These are phyloP conservation scores for Teleopsis dalmanni DNA, from an alignment of 1,140 invertebrate species.

Conservation along the genomic window DNA sequence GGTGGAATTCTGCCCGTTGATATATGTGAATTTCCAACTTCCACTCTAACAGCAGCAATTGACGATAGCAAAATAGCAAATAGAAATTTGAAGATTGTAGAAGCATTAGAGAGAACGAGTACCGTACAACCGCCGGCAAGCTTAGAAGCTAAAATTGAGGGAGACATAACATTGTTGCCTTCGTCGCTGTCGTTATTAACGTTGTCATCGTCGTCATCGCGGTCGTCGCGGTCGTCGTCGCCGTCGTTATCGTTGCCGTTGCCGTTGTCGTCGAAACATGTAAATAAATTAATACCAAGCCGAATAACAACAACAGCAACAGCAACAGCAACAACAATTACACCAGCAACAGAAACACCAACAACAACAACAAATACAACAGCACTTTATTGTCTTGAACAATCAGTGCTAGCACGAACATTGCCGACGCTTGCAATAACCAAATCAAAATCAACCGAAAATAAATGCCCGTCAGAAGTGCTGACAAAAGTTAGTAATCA, in stretches of 20 bases:
- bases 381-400: no score
- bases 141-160: no score
- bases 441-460: constrained; percentile 29
- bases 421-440: constrained; percentile 5
- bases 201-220: constrained; percentile 3
- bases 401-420: constrained; percentile 4
- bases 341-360: constrained; percentile 3
- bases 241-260: constrained; percentile 6
- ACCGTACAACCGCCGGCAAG: no score
- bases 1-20: not conserved
- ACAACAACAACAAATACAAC: no score
- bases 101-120: no score
- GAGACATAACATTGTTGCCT: no score
- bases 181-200: constrained; percentile 1
- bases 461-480: constrained; percentile 36
- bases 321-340: constrained; percentile 16
- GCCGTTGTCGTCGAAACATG: no score
- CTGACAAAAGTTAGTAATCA: constrained; percentile 39
- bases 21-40: not conserved
- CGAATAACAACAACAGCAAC: constrained; percentile 14
- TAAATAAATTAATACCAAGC: no score
- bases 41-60: not conserved
- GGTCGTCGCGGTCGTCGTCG: constrained; percentile 8
- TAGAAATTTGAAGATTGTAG: no score
- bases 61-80: not conserved